Conservation (phyloP, 2,113 vertebrate species). For the Lepisosteus oculatus region DNA sequence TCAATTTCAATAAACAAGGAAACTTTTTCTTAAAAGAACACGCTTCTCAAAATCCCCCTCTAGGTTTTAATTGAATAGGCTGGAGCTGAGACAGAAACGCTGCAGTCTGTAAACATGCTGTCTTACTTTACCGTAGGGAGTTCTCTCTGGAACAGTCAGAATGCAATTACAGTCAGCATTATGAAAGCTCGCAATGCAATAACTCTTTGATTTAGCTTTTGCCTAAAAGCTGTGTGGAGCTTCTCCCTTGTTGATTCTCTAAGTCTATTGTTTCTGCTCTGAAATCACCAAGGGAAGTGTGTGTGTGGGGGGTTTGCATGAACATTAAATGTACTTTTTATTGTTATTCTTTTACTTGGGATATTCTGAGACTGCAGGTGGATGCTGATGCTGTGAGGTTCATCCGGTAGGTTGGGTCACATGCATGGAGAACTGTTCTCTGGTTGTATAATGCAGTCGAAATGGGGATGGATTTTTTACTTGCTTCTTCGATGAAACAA, state of each 20-base stretch:
- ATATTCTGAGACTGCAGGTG: neutral
- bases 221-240: neutral
- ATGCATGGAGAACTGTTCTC: too few relatives aligned
- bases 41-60: neutral
- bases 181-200: constrained; percentile 27
- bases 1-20: too few relatives aligned
- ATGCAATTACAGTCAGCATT: constrained; percentile 53
- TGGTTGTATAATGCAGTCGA: too few relatives aligned
- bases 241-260: neutral
- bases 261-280: neutral
- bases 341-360: neutral
- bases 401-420: too few relatives aligned
- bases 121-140: constrained; percentile 51
- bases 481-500: too few relatives aligned
- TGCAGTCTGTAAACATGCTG: constrained; percentile 38
- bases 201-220: constrained; percentile 33
- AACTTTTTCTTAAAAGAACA: too few relatives aligned
- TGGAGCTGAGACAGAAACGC: constrained; percentile 34
- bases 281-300: too few relatives aligned
- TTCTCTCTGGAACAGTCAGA: constrained; percentile 35
- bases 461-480: too few relatives aligned
- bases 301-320: neutral
- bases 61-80: neutral
- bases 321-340: neutral
- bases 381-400: too few relatives aligned